Evolutionary conservation across 1,140 invertebrate genomes (phyloP), one percentile per base, ranked within the genome.

Genomic region (Leptestheria dahalacensis): DNA sequence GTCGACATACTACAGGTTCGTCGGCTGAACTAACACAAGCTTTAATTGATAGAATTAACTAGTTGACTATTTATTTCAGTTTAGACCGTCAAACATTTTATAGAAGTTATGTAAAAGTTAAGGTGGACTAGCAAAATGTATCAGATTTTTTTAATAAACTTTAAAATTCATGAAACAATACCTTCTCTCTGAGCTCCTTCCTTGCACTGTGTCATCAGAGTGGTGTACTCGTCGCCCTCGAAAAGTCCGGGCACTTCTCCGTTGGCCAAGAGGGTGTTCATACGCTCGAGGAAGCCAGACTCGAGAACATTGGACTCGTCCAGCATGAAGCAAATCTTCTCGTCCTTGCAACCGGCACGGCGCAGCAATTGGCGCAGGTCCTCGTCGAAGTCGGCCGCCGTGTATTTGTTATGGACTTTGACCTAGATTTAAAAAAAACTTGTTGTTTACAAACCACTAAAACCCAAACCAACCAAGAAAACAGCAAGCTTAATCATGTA

Each of bases 221-320:
- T 97, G 0, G 93, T 95, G 71, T 96, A 97, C 69, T 99, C 96
- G 72, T 99, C 96, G 21, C 58, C 58, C 52, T 60, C 58, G 28
- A 60, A 60, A 10, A 60, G 23, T 29, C 92, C 92, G 50, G 93
- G 91, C 20, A 97, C 92, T 81, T 99, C 97, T 68, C 96, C 97
- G 72, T 99, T 99, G 52, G 97, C 97, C 53, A 99, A 74, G 21
- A 99, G 75, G 0, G 97, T 99, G 70, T 99, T 99, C 93, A 99
- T 98, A 64, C 97, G 78, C 74, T 99, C 97, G 49, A 99, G 77
- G 77, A 99, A 99, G 50, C 93, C 90, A 11, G 94, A 97, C 75
- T 99, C 97, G 46, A 99, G 73, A 29, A 99, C 95, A 73, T 99
- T 99, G 0, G 94, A 97, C 71, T 99, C 97, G 71, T 99, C 97